Conservation (phyloP, 2,888 invertebrate species). For the Phalera bucephala region DNA sequence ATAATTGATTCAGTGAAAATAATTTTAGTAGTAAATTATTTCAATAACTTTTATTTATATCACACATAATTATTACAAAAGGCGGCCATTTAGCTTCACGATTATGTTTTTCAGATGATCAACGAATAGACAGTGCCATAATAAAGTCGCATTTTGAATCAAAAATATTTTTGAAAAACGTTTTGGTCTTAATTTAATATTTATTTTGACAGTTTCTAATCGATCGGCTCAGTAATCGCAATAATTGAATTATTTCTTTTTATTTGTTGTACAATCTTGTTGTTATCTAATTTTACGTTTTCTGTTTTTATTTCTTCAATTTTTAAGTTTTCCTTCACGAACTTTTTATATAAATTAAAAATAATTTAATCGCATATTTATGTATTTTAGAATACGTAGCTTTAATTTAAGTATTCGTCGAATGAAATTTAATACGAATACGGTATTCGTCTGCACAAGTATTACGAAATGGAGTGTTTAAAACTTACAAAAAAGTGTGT, state of each 20-base stretch:
- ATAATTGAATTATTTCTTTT: conserved; percentile 64
- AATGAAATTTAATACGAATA: conserved; percentile 48
- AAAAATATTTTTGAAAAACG: conserved; percentile 20
- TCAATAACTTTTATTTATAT: too few species aligned
- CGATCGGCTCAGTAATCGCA: conserved; percentile 37
- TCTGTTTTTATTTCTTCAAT: conserved; percentile 54
- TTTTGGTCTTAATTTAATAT: conserved; percentile 25
- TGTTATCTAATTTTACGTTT: conserved; percentile 78
- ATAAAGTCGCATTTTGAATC: conserved; percentile 38
- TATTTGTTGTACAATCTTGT: conserved; percentile 68
- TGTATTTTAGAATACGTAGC: conserved; percentile 72
- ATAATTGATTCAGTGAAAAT: too few species aligned
- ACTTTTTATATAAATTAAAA: conserved; percentile 40
- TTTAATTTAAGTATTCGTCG: conserved; percentile 67
- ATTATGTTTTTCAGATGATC: too few species aligned
- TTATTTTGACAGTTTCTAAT: conserved; percentile 11
- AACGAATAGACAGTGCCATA: conserved; percentile 48
- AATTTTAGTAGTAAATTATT: too few species aligned
- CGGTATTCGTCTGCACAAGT: conserved; percentile 54
- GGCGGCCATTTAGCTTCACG: too few species aligned
- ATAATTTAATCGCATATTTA: conserved; percentile 71
- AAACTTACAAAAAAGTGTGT: conserved; percentile 29
- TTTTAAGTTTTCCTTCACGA: conserved; percentile 47
- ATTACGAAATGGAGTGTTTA: conserved; percentile 63
- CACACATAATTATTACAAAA: too few species aligned